Base-by-base conservation (phyloP, 2,113 vertebrate species). In the Dipodomys merriami region DNA sequence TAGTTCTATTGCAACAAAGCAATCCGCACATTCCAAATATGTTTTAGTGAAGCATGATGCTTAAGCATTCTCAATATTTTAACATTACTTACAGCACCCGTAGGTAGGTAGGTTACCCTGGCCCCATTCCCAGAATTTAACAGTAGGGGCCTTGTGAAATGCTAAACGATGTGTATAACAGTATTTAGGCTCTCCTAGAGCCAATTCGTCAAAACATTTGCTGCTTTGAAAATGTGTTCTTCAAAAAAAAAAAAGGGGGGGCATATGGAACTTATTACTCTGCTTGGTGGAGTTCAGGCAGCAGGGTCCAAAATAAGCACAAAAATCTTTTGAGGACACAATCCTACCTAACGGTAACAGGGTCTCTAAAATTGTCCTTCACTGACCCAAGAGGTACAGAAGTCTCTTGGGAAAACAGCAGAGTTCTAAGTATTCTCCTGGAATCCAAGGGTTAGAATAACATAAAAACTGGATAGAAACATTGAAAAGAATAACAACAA, bases 81-180 rank as follows among this genome's bases (percentile, higher is more conserved):
- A 71, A 95, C 81, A 80, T 97, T 97, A 97, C 97, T 98, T 98
- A 95, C 96, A 97, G 92, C 95, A 96, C 97, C 96, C 96, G 98
- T 98, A 98, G 98, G 97, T 98, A 98, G 97, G 97, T 98, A 98
- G 97, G 97, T 96, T 96, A 93, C 93, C 96, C 97, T 99, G 98
- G 98, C 98, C 53, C 79, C 65, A 78, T 98, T 98, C 98, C 98
- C 98, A 98, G 98, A 98, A 97, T 98, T 97, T 98, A 98, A 99
- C 98, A 99, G 98, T 98, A 98, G 98, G 97, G 97, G 98, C 98
- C 98, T 99, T 99, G 98, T 99, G 98, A 98, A 98, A 98, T 98
- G 98, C 97, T 98, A 98, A 98, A 98, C 94, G 98, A 98, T 98
- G 98, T 98, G 98, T 98, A 97, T 98, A 98, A 98, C 97, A 97